A percentile compares a stretch with the other conserved stretches of the same genome.
phyloP scores from a whole-genome alignment of 2,888 invertebrate genomes.

The Papilio demoleus region DNA sequence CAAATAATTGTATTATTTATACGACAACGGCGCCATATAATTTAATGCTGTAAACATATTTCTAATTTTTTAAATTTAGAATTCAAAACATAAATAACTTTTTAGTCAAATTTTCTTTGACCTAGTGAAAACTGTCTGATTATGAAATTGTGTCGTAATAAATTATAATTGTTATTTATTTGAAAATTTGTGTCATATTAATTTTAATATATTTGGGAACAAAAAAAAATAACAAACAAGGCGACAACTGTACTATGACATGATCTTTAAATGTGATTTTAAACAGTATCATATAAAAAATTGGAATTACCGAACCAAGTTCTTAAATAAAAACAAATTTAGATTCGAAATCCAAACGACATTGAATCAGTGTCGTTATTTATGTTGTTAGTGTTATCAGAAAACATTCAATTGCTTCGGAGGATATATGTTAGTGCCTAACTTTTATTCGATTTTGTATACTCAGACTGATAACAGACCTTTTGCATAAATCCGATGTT shows the following conservation, averaged over 20 bases:
- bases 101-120: too few relatives aligned
- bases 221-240: background rate
- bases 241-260: too few relatives aligned
- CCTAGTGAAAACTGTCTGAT: too few relatives aligned
- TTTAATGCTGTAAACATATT: slow-evolving; percentile 30
- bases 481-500: slow-evolving; percentile 35
- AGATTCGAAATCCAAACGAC: background rate
- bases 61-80: slow-evolving; percentile 15
- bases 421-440: slow-evolving; percentile 35
- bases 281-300: background rate
- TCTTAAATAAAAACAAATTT: slow-evolving; percentile 11
- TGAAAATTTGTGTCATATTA: background rate
- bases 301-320: background rate
- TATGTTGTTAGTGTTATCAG: slow-evolving; percentile 29
- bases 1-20: slow-evolving; percentile 37
- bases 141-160: background rate
- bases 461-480: slow-evolving; percentile 32
- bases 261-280: too few relatives aligned
- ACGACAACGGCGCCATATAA: slow-evolving; percentile 34
- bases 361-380: slow-evolving; percentile 24
- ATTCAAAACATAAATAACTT: background rate
- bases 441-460: slow-evolving; percentile 40
- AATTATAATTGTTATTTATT: too few relatives aligned
- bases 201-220: background rate
- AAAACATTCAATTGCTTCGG: slow-evolving; percentile 32